Conservation (phyloP, 2,888 invertebrate species). For the Herminia tarsipennalis region DNA sequence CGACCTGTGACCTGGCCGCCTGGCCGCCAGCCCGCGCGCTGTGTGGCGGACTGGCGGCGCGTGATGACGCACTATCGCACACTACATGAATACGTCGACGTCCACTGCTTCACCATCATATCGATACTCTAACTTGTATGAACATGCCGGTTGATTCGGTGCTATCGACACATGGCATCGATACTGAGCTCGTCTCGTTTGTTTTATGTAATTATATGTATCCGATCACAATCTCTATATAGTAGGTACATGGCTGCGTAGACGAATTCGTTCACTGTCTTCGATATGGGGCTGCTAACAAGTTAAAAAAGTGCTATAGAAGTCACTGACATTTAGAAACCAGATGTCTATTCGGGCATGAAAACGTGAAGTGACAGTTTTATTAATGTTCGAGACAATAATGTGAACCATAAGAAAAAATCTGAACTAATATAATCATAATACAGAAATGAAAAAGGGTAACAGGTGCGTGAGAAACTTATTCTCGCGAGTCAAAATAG, state of each 20-base stretch:
- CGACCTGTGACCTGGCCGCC: conserved; percentile 71
- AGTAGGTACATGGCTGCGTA: neutral
- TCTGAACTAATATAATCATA: conserved; percentile 32
- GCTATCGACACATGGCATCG: conserved; percentile 43
- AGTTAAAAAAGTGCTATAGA: too few relatives aligned
- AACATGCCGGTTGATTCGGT: conserved; percentile 6
- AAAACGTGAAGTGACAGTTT: conserved; percentile 4
- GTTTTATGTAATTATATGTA: conserved; percentile 19
- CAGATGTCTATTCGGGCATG: neutral
- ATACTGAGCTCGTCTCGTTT: conserved; percentile 28
- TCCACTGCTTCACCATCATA: conserved; percentile 15
- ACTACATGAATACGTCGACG: conserved; percentile 21
- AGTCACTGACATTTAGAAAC: neutral
- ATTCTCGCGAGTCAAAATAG: conserved; percentile 52
- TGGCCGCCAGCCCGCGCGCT: conserved; percentile 48
- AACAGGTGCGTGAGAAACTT: conserved; percentile 82
- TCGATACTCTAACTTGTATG: conserved; percentile 12
- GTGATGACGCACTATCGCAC: conserved; percentile 63
- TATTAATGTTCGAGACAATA: conserved; percentile 12
- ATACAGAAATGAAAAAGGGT: conserved; percentile 40
- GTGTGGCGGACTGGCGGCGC: conserved; percentile 36
- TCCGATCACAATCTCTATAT: neutral
- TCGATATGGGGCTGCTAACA: too few relatives aligned
- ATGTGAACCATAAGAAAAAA: conserved; percentile 23
- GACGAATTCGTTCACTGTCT: too few relatives aligned